phyloP scores from a whole-genome alignment of 2,113 vertebrate species.

The Thermophis baileyi region DNA sequence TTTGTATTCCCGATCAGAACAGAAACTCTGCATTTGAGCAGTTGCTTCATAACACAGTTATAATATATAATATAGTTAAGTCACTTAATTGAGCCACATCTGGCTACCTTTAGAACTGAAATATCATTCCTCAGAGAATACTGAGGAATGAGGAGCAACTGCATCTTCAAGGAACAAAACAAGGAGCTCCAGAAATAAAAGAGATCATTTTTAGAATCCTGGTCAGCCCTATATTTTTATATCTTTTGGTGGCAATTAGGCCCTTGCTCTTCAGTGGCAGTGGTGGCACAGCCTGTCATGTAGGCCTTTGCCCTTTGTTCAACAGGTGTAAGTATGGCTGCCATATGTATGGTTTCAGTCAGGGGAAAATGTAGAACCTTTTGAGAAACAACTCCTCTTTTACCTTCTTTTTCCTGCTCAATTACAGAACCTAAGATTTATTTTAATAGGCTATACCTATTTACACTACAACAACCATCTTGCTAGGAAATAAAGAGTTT shows the following conservation, averaged over 20 bases:
- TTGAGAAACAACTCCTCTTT: not conserved
- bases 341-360: not conserved
- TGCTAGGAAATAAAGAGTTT: slow-evolving; percentile 11
- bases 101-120: not conserved
- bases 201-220: not conserved
- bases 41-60: not conserved
- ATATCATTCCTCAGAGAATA: not conserved
- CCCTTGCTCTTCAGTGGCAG: not conserved
- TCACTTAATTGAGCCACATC: not conserved
- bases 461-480: not conserved
- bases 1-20: not conserved
- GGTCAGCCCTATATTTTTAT: not conserved
- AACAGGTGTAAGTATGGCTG: not conserved
- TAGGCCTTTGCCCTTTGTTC: not conserved
- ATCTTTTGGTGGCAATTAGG: not conserved
- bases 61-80: not conserved
- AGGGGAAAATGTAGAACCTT: not conserved
- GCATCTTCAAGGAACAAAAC: not conserved
- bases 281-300: not conserved
- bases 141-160: not conserved
- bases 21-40: not conserved
- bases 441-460: not conserved
- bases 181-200: not conserved
- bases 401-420: not conserved
- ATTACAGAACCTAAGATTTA: not conserved